Conservation (phyloP, 2,888 invertebrate genomes). For the Phortica okadai region DNA sequence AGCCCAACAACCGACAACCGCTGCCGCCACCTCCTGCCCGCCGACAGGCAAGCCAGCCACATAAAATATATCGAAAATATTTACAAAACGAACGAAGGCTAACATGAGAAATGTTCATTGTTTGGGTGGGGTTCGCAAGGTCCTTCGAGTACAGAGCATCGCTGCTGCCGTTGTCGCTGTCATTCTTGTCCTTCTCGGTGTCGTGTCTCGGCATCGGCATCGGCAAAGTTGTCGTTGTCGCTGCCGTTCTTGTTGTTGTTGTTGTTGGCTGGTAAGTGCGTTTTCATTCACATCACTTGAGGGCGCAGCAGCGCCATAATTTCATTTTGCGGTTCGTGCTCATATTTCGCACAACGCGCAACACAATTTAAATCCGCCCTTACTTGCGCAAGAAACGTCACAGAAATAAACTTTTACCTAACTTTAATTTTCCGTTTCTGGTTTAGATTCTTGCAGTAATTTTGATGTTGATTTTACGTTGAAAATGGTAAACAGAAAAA, state of each 20-base stretch:
- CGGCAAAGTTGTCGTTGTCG: neutral
- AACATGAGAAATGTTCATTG: conserved; percentile 51
- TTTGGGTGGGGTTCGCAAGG: conserved; percentile 42
- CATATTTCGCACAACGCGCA: neutral
- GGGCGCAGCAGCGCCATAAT: conserved; percentile 46
- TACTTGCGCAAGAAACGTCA: neutral
- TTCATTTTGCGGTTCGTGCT: conserved; percentile 46
- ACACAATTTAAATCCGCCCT: neutral
- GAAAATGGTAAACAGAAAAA: neutral
- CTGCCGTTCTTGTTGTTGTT: neutral
- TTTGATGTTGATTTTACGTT: neutral
- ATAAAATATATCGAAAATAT: conserved; percentile 52
- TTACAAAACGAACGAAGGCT: conserved; percentile 34
- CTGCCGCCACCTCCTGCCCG: neutral
- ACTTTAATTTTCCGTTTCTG: conserved; percentile 32
- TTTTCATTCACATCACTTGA: neutral
- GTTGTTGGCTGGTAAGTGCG: neutral
- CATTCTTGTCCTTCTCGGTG: neutral
- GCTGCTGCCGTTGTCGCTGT: neutral
- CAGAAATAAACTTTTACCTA: conserved; percentile 13
- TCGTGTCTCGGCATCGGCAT: neutral
- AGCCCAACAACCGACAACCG: no score
- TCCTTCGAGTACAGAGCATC: conserved; percentile 17
- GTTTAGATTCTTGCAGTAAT: neutral
- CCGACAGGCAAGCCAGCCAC: conserved; percentile 30